Percentiles rank a stretch among this genome's conserved stretches.
These are phyloP conservation scores for Catharus fuscescens DNA, from an alignment of 2,113 vertebrate species.

Conservation along the genomic window DNA sequence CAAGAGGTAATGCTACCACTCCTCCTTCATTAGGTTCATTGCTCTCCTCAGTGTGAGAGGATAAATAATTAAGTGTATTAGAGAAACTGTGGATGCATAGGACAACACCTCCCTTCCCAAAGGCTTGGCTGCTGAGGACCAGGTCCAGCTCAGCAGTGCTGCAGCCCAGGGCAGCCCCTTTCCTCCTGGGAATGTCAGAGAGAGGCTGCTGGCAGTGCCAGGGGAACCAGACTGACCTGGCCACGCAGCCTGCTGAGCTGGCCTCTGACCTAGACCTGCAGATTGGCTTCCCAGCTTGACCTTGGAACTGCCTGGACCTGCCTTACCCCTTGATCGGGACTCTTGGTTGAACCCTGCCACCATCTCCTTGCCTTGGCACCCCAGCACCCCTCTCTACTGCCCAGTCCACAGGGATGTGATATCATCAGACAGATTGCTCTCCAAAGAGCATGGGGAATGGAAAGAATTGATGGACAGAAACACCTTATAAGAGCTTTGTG, in stretches of 20 bases:
- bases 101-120: background rate
- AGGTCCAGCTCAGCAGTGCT: background rate
- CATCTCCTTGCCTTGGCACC: background rate
- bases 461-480: background rate
- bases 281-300: background rate
- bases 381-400: too few relatives aligned
- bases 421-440: background rate
- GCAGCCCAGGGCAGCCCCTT: background rate
- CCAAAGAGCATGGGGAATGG: background rate
- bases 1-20: background rate
- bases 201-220: accelerated
- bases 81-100: background rate
- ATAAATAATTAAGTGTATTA: background rate
- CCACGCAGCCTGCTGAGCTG: accelerated
- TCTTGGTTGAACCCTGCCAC: too few relatives aligned
- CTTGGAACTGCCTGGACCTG: background rate
- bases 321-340: background rate
- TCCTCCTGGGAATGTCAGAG: accelerated
- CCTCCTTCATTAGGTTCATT: background rate
- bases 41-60: background rate
- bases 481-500: background rate
- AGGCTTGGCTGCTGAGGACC: background rate
- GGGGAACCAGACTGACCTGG: background rate
- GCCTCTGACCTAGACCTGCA: background rate
- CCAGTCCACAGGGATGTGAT: accelerated